Evolutionary conservation across 2,888 invertebrate species (phyloP), one percentile per base, ranked within the genome.

Genomic region (Schizotus pectinicornis): DNA sequence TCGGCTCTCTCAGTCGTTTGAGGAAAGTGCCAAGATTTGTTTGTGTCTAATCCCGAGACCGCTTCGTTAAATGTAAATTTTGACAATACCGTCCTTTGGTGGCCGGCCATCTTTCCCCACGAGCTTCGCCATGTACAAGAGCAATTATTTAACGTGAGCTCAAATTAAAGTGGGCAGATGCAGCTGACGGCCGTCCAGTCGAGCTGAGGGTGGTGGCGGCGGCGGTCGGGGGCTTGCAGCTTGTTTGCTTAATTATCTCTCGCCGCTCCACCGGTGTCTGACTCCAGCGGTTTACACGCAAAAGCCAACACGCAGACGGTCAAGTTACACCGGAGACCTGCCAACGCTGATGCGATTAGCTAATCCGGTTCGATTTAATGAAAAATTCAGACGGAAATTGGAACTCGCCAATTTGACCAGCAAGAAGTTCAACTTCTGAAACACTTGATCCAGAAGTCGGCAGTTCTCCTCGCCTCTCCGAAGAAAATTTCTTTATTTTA

Each of bases 131-230:
- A 67, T 69, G 67, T 63, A 64, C 63, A 22, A 22, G 22, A 61
- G 68, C 65, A 70, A 71, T 70, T 71, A 70, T 69, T 71, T 71
- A 70, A 66, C 66, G 62, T 61, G 59, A 64, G 66, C 63, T 71
- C 68, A 70, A 71, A 71, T 70, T 71, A 71, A 68, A 71, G 66
- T 68, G 68, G 69, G 70, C 70, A 71, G 68, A 70, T 70, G 70
- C 69, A 69, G 67, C 69, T 69, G 70, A 70, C 70, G 68, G 68
- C 34, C 38, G 49, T 37, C 22, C 36, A 32, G 38, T 22, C 22
- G 32, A 22, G 12, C 30, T 49, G 49, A 12, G 35, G 31, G 34
- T 22, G 34, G 48, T 9, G 35, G n/a, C 12, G 22, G 14, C 22
- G 9, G 41, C n/a, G 7, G 11, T n/a, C 42, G 14, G 12, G 3